Evolutionary conservation across 2,113 vertebrate genomes (phyloP).

Genomic region (Tachysurus vachellii): DNA sequence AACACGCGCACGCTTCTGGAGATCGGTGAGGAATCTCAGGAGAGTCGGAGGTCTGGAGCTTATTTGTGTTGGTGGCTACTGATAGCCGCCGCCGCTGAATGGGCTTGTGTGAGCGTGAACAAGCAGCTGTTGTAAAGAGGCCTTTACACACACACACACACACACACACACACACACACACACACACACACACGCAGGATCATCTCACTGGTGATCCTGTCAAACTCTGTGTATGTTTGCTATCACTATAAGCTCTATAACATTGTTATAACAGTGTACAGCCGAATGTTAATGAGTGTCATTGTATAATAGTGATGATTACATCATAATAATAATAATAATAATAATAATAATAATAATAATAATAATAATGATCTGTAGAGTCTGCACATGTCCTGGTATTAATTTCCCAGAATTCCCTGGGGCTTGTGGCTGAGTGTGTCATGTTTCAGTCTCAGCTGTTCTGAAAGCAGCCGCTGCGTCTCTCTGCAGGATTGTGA

Average conservation of each 20-base stretch:
- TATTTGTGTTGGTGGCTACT: conserved; percentile 32
- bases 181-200: not conserved
- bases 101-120: conserved; percentile 19
- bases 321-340: not conserved
- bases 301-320: not conserved
- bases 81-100: conserved; percentile 25
- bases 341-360: conserved; percentile 9
- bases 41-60: conserved; percentile 36
- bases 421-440: not conserved
- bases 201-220: not conserved
- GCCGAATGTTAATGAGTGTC: not conserved
- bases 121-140: conserved; percentile 41
- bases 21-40: conserved; percentile 27
- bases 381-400: not conserved
- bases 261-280: not conserved
- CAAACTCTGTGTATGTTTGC: not conserved
- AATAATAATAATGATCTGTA: not conserved
- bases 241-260: not conserved
- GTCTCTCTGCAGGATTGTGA: not conserved
- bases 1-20: not conserved
- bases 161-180: conserved; percentile 28
- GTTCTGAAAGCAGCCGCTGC: not conserved
- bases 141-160: not conserved
- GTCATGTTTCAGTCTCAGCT: conserved; percentile 14
- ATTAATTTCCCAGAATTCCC: not conserved